These are phyloP conservation scores for Rhopalosiphum maidis DNA, from an alignment of 1,140 invertebrate genomes.

Conservation along the genomic window DNA sequence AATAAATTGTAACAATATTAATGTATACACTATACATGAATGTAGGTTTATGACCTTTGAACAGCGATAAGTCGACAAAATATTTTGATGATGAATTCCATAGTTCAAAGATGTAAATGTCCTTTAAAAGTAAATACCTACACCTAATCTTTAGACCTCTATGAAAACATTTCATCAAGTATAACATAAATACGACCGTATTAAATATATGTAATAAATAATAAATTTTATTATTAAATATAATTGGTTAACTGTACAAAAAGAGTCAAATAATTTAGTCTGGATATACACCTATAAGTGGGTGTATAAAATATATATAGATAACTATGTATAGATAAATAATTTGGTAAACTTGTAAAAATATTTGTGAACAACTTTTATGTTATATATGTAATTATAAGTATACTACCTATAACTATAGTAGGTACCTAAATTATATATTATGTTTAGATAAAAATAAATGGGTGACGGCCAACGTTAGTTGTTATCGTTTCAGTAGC, in stretches of 20 bases:
- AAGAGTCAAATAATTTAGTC: background rate
- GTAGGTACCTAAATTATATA: background rate
- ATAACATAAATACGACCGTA: background rate
- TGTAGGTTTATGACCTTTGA: background rate
- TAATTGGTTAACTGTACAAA: background rate
- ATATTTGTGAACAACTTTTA: background rate
- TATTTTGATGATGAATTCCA: slow-evolving; percentile 20
- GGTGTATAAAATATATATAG: background rate
- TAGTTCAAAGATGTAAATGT: slow-evolving; percentile 16
- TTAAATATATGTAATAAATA: background rate
- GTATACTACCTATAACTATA: background rate
- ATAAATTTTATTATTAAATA: background rate
- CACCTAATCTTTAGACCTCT: background rate
- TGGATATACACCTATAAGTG: background rate
- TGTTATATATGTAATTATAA: background rate
- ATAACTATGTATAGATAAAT: background rate
- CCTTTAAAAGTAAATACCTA: background rate
- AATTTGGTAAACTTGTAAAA: background rate
- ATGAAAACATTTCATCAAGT: background rate
- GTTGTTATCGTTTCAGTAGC: background rate
- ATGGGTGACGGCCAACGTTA: background rate
- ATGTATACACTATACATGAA: background rate
- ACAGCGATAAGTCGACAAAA: background rate
- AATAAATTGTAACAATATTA: background rate
- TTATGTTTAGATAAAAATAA: background rate